phyloP scores from a whole-genome alignment of 1,140 invertebrate genomes.

The Protaetia brevitarsis region DNA sequence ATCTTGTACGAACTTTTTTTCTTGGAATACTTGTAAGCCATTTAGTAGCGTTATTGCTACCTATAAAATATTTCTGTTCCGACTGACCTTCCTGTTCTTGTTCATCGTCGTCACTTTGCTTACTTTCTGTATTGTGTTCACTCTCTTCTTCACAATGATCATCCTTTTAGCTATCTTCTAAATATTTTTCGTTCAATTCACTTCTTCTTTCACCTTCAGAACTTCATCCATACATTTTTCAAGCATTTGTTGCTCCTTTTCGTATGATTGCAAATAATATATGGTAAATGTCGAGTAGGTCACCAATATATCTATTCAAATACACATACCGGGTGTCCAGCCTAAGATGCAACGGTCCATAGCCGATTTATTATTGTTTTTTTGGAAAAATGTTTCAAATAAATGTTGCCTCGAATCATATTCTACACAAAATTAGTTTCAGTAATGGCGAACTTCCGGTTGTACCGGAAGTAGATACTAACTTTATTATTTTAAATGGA shows the following conservation, averaged over 20 bases:
- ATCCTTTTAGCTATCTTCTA: background rate
- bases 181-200: background rate
- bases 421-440: too few species aligned
- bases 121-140: background rate
- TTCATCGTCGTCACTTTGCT: conserved; percentile 3
- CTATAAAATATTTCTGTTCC: background rate
- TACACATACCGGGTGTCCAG: too few species aligned
- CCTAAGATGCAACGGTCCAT: too few species aligned
- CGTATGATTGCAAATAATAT: too few species aligned
- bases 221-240: conserved; percentile 5
- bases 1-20: background rate
- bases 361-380: too few species aligned
- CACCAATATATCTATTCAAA: too few species aligned
- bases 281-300: too few species aligned
- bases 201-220: background rate
- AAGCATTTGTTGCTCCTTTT: conserved; percentile 8
- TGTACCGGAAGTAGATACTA: too few species aligned
- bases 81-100: background rate
- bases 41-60: background rate
- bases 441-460: too few species aligned
- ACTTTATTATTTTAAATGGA: too few species aligned
- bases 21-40: background rate
- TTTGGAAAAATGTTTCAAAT: too few species aligned
- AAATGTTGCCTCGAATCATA: too few species aligned
- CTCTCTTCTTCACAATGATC: background rate